Conservation (phyloP, 2,113 vertebrate species). For the Leucopsar rothschildi region DNA sequence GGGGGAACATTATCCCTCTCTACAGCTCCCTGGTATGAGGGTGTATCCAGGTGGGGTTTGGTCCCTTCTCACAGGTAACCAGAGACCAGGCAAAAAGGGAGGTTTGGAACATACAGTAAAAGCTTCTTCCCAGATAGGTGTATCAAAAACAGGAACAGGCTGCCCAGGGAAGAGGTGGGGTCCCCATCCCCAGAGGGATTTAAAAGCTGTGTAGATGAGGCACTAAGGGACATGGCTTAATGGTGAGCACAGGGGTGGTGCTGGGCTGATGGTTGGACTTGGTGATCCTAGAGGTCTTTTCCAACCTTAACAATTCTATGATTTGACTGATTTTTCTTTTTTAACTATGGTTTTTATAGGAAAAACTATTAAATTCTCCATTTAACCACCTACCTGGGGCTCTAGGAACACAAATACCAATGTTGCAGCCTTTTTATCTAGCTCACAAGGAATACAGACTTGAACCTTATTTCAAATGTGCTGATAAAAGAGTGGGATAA, state of each 20-base stretch:
- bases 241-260: neutral
- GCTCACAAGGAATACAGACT: neutral
- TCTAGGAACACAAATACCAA: neutral
- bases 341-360: neutral
- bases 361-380: neutral
- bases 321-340: neutral
- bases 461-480: neutral
- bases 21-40: too few species aligned
- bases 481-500: neutral
- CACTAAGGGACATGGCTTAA: neutral
- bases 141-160: neutral
- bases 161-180: neutral
- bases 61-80: neutral
- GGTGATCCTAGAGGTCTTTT: neutral
- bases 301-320: neutral
- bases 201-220: neutral
- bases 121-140: neutral
- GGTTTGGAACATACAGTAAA: fast-evolving
- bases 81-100: neutral
- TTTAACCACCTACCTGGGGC: neutral
- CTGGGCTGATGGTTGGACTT: neutral
- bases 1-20: too few species aligned
- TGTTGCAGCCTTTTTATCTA: neutral
- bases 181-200: neutral
- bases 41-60: neutral